Conservation (phyloP, 2,113 vertebrate genomes). For the Melanerpes formicivorus region DNA sequence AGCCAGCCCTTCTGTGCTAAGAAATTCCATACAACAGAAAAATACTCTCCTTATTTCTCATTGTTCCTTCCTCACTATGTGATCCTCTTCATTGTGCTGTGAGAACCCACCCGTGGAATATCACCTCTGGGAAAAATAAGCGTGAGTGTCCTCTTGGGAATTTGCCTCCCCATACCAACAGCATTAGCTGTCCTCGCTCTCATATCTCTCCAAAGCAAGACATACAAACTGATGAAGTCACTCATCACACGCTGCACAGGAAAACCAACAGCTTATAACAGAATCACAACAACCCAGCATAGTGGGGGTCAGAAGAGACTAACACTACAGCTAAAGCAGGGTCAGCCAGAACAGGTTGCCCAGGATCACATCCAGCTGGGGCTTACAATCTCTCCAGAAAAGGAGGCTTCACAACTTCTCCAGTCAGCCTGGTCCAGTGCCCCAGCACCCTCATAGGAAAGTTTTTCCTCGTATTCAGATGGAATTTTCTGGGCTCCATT, state of each 20-base stretch:
- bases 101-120: neutral
- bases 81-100: neutral
- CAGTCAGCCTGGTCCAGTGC: too few species aligned
- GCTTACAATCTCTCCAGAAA: too few species aligned
- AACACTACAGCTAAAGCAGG: too few species aligned
- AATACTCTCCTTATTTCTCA: neutral
- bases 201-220: neutral
- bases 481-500: too few species aligned
- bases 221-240: neutral
- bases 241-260: neutral
- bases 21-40: neutral
- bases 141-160: neutral
- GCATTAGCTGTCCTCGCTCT: neutral
- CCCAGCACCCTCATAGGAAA: too few species aligned
- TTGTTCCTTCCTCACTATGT: rapidly evolving
- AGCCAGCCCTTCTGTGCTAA: neutral
- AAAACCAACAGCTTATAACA: neutral
- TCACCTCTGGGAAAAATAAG: neutral
- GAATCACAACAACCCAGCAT: neutral
- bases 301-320: too few species aligned
- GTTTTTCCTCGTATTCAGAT: too few species aligned
- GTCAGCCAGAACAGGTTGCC: too few species aligned
- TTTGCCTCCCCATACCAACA: rapidly evolving
- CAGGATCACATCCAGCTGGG: too few species aligned
- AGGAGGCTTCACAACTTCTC: too few species aligned